phyloP scores from a whole-genome alignment of 2,797 vertebrate genomes.

The Toxotes lorentzi region DNA sequence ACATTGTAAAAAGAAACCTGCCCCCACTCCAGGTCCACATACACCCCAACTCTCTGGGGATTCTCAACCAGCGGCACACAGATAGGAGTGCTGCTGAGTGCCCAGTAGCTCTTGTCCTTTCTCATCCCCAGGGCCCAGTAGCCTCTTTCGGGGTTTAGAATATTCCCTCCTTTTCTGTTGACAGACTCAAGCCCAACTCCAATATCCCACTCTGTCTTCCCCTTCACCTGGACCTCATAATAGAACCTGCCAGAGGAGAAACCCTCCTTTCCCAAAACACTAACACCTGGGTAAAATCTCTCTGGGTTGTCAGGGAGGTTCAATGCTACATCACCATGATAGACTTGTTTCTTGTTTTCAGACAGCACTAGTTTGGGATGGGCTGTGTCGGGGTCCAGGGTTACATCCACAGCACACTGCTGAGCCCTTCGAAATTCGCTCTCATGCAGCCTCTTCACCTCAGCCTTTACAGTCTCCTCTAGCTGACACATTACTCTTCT shows the following conservation, averaged over 20 bases:
- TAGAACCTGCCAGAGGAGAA: slow-evolving; percentile 79
- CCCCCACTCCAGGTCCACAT: slow-evolving; percentile 77
- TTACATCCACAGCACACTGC: slow-evolving; percentile 73
- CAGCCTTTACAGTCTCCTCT: slow-evolving; percentile 64
- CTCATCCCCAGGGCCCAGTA: slow-evolving; percentile 80
- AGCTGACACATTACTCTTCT: slow-evolving; percentile 59
- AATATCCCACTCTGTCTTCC: slow-evolving; percentile 82
- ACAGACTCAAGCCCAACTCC: slow-evolving; percentile 77
- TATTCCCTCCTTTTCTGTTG: slow-evolving; percentile 76
- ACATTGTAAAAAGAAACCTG: slow-evolving; percentile 82
- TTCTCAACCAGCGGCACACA: slow-evolving; percentile 61
- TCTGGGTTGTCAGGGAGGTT: slow-evolving; percentile 64
- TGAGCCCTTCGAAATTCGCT: slow-evolving; percentile 65
- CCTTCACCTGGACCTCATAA: slow-evolving; percentile 81
- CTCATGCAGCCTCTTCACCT: slow-evolving; percentile 67
- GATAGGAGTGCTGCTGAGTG: slow-evolving; percentile 69
- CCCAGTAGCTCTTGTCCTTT: slow-evolving; percentile 72
- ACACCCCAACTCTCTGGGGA: slow-evolving; percentile 77
- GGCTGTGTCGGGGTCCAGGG: slow-evolving; percentile 78
- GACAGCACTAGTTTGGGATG: slow-evolving; percentile 80
- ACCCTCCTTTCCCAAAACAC: slow-evolving; percentile 76
- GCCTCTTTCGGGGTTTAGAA: slow-evolving; percentile 74
- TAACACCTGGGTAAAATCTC: slow-evolving; percentile 79
- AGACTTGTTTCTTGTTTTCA: slow-evolving; percentile 74
- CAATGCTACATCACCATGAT: slow-evolving; percentile 59